Base-by-base conservation (phyloP, 2,797 vertebrate species). In the Streptopelia turtur region DNA sequence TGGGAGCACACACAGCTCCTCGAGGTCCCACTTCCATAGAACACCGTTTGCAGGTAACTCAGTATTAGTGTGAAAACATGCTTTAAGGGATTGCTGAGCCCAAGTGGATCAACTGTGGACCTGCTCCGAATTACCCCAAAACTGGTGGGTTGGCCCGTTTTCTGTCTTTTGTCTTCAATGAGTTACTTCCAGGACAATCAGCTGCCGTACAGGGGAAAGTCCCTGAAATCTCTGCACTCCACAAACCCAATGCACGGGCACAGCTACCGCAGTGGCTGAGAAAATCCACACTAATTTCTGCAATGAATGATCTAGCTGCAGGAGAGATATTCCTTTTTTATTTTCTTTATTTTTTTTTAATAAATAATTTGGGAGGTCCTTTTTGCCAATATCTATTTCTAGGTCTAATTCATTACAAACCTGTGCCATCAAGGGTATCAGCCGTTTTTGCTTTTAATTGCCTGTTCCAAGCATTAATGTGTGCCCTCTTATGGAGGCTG, bases 401-500 rank as follows among this genome's bases (percentile, higher is more conserved):
- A 94, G 28, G 33, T 53, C 49, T 76, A 68, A 80, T 57, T 83
- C 50, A 28, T 60, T 41, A 57, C 10, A 83, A 91, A 39, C 30
- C 76, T 69, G 49, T 66, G 53, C 52, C 70, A 57, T n/a, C 0
- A 3, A 89, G 18, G 8, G 45, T 70, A 45, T 69, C 50, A 90
- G 45, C 24, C 60, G 18, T 90, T 90, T 90, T 57, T 70, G 18
- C 59, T 77, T 70, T 89, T 93, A 93, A 84, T 89, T 90, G 60
- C 78, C 56, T 68, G 3, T 72, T 89, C 41, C 7, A 4, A 31
- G 49, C 55, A 90, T 60, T 89, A 89, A 65, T 55, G 24, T 82
- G 24, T 89, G 86, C 66, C 81, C 49, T 89, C 93, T 94, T 89
- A 60, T 18, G 66, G 47, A 95, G 30, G 6, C 81, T 94, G 88